phyloP scores from a whole-genome alignment of 1,140 invertebrate species.

The Brachionus rubens region DNA sequence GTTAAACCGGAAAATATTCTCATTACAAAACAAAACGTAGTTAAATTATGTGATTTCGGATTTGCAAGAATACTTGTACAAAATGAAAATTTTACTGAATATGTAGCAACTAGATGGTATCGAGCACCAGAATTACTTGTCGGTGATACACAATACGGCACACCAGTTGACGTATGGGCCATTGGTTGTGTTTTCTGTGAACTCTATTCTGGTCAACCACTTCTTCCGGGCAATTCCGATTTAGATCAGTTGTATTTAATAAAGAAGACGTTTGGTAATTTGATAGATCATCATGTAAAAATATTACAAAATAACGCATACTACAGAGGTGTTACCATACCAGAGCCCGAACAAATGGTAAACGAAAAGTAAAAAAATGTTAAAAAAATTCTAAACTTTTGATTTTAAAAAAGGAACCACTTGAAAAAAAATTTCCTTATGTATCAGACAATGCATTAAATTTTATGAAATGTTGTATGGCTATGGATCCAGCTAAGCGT shows the following conservation, averaged over 20 bases:
- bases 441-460: constrained; percentile 71
- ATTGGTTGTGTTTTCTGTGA: constrained; percentile 86
- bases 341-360: constrained; percentile 70
- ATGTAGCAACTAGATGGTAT: constrained; percentile 98
- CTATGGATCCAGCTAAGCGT: constrained; percentile 84
- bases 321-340: constrained; percentile 75
- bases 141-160: constrained; percentile 92
- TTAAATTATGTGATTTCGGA: constrained; percentile 97
- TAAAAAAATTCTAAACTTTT: background rate
- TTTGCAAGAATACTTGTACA: constrained; percentile 82
- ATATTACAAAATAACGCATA: constrained; percentile 94
- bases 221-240: constrained; percentile 97
- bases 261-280: constrained; percentile 78
- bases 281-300: constrained; percentile 85
- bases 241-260: constrained; percentile 96
- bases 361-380: constrained; percentile 46
- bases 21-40: constrained; percentile 84
- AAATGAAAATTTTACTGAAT: constrained; percentile 92
- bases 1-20: constrained; percentile 99
- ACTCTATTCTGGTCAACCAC: constrained; percentile 68
- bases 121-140: constrained; percentile 88
- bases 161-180: constrained; percentile 95
- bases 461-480: constrained; percentile 87
- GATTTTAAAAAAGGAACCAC: constrained; percentile 62
- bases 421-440: constrained; percentile 78